Evolutionary conservation across 2,888 invertebrate species (phyloP), one percentile per base, ranked within the genome.

Genomic region (Drosophila fulvimacula): DNA sequence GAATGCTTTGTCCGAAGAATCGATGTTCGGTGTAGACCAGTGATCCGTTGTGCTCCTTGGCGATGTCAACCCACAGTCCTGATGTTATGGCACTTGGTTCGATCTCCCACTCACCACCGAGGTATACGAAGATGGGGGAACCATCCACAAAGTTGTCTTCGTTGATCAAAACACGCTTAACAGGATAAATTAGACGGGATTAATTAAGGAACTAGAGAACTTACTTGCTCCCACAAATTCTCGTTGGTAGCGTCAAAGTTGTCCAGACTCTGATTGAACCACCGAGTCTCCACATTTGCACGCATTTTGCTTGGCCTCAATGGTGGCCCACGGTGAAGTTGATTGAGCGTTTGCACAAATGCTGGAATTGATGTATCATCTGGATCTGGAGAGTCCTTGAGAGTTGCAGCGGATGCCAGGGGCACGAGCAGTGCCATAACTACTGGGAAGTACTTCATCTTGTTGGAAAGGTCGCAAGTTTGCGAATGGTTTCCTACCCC

Each of bases 1-100:
- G 96, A 73, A 93, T 93, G 70, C 95, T 96, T 38, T 93, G 82
- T 4, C 97, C 97, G 87, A 96, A 97, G 91, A 94, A 97, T 69
- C 97, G 93, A 90, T 97, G 97, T 89, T 97, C 97, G 0, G 96
- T 94, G 77, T 95, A 95, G 85, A 96, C 95, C 76, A 96, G 92
- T 1, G 94, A 93, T 0, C 95, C 96, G 3, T 92, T 92, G 70
- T 94, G 92, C 7, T 90, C 74, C 48, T 88, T 72, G 0, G 95
- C 95, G 76, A 95, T 91, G 52, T 95, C 94, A 63, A 93, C 92
- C 80, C 95, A 94, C 53, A 94, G 93, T 3, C 96, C 96, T 0
- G 87, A 90, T 24, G 87, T 85, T 75, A 95, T 91, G 93, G 94
- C 95, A 5, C 93, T 93, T 0, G 94, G 91, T 7, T 92, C 90